Conservation (phyloP, 2,113 vertebrate species). For the Lophochroa leadbeateri region DNA sequence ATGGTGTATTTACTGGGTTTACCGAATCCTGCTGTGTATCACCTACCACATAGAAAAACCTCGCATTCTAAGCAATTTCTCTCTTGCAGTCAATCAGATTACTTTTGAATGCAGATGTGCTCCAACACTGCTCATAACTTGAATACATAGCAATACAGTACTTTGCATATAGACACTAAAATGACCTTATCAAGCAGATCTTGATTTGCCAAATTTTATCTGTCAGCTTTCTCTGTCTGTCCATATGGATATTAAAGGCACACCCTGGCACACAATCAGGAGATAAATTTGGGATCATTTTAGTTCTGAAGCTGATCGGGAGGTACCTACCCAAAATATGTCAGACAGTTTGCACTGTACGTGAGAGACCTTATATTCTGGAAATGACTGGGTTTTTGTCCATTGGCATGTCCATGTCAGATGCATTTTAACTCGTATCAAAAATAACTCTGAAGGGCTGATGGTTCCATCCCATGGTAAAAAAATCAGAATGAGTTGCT, state of each 20-base stretch:
- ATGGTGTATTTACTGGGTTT: background rate
- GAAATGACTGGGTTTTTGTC: background rate
- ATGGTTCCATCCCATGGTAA: background rate
- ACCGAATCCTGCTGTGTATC: background rate
- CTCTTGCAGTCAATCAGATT: background rate
- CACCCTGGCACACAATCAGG: background rate
- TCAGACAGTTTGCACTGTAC: background rate
- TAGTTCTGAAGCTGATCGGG: background rate
- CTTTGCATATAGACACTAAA: background rate
- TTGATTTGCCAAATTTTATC: background rate
- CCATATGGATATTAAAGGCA: background rate
- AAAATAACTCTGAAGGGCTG: background rate
- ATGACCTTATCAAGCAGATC: background rate
- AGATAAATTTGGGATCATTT: background rate
- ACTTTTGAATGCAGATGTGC: background rate
- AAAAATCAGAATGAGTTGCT: background rate
- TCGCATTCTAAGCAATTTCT: background rate
- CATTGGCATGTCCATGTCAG: background rate
- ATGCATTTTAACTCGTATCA: background rate
- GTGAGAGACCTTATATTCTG: background rate
- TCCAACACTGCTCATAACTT: accelerated
- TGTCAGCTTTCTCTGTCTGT: background rate
- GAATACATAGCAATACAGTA: background rate
- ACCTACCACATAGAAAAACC: background rate
- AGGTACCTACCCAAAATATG: background rate